Evolutionary conservation across 2,888 invertebrate genomes (phyloP).

Genomic region (Rhyacophila evoluta): DNA sequence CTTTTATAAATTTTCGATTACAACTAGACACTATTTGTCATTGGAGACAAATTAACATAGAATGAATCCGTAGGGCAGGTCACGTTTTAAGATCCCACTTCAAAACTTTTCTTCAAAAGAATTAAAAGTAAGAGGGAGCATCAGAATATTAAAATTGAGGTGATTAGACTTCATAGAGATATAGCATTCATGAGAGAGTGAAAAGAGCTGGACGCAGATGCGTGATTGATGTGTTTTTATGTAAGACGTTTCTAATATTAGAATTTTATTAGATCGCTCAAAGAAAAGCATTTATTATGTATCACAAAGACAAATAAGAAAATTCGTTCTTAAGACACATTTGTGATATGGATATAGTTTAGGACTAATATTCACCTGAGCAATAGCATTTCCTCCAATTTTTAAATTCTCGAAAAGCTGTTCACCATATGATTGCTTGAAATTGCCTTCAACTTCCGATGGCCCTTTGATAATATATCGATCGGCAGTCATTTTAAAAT

Average conservation of each 20-base stretch:
- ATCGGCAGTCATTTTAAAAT: constrained; percentile 31
- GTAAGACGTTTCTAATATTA: too few species aligned
- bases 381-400: constrained; percentile 31
- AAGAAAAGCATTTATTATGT: too few species aligned
- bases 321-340: too few species aligned
- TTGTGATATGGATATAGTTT: too few species aligned
- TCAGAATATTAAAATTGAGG: too few species aligned
- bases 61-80: neutral
- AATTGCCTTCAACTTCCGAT: constrained; percentile 39
- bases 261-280: too few species aligned
- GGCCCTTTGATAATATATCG: constrained; percentile 38
- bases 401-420: constrained; percentile 35
- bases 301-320: too few species aligned
- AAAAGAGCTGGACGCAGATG: too few species aligned
- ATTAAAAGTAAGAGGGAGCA: too few species aligned
- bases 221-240: too few species aligned
- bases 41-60: neutral
- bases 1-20: neutral
- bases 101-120: neutral
- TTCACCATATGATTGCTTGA: constrained; percentile 37
- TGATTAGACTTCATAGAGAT: too few species aligned
- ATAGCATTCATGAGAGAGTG: too few species aligned
- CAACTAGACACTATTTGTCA: neutral
- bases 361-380: constrained; percentile 44
- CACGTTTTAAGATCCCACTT: neutral